Base-by-base conservation (phyloP, 2,113 vertebrate genomes). In the Trematocara macrostoma region DNA sequence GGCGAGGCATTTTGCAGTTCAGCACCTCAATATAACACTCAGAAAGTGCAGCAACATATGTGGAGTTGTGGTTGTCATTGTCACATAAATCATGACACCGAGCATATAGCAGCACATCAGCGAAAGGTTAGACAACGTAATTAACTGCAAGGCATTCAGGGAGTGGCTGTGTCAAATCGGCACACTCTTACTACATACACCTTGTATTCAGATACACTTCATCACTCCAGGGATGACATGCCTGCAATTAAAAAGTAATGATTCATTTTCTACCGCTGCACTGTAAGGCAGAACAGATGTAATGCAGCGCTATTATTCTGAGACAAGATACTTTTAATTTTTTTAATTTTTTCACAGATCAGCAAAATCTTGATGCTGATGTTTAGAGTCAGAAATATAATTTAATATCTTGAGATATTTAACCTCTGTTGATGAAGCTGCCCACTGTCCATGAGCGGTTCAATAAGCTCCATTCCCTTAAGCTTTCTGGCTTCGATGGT, bases 181-280 rank as follows among this genome's bases (percentile, higher is more conserved):
- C 90, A 89, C 89, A 90, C 81, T 89, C 51, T 82, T 83, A 86
- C 82, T 64, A 79, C 93, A 93, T 86, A 76, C 86, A 88, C 89
- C 88, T 90, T 91, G 90, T 90, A 87, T 89, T 90, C 82, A 88
- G 90, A 92, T 83, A 83, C 82, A 89, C 87, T 91, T 89, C 89
- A 92, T 91, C 90, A 93, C 92, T 93, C 92, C 85, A 31, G 84
- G 78, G 92, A 91, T 80, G 83, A 29, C 45, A 47, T 81, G 89
- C 79, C 87, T 89, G 89, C 92, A 94, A 93, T 95, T 94, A 95
- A 94, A 95, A 91, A 53, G 86, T 59, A 89, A 94, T 91, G 87
- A 92, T 92, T 91, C 81, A 90, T 87, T 57, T 49, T 88, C 47
- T 89, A 82, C 45, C 23, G 57, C 71, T 12, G 57, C 84, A 87